phyloP scores from a whole-genome alignment of 2,797 vertebrate species.

The Chiloscyllium punctatum region DNA sequence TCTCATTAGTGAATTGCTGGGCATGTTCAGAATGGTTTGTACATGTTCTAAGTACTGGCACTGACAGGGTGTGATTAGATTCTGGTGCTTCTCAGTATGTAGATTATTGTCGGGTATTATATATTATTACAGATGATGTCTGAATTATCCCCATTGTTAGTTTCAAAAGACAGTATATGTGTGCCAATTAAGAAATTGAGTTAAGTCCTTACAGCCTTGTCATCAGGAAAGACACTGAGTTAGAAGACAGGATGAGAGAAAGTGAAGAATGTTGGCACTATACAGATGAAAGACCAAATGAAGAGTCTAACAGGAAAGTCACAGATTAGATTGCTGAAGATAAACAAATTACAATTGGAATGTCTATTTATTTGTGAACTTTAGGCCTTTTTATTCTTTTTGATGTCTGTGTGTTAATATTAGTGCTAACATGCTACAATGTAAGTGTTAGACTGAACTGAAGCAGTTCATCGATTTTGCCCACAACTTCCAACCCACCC shows the following conservation, averaged over 20 bases:
- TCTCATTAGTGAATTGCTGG: not conserved
- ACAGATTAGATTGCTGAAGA: not conserved
- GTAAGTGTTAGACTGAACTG: too few species aligned
- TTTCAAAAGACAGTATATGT: not conserved
- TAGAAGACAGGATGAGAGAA: not conserved
- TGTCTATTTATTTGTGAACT: not conserved
- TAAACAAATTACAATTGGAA: not conserved
- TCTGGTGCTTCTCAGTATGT: not conserved
- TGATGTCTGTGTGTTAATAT: not conserved
- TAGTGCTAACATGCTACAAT: not conserved
- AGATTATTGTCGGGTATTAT: constrained; percentile 4
- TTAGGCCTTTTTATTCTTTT: not conserved
- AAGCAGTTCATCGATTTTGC: too few species aligned
- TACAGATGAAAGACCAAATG: not conserved
- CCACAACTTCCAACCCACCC: too few species aligned
- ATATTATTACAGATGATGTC: not conserved
- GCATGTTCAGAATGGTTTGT: constrained; percentile 2
- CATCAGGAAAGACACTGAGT: not conserved
- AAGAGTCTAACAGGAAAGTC: not conserved
- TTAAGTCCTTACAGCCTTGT: not conserved
- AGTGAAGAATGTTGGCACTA: not conserved
- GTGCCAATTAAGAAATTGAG: not conserved
- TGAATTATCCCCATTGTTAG: constrained; percentile 18
- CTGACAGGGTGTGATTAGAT: not conserved
- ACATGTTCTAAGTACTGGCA: not conserved